A percentile compares a stretch with the other conserved stretches of the same genome.
phyloP scores from a whole-genome alignment of 2,888 invertebrate genomes.

The Drosophila pegasa region DNA sequence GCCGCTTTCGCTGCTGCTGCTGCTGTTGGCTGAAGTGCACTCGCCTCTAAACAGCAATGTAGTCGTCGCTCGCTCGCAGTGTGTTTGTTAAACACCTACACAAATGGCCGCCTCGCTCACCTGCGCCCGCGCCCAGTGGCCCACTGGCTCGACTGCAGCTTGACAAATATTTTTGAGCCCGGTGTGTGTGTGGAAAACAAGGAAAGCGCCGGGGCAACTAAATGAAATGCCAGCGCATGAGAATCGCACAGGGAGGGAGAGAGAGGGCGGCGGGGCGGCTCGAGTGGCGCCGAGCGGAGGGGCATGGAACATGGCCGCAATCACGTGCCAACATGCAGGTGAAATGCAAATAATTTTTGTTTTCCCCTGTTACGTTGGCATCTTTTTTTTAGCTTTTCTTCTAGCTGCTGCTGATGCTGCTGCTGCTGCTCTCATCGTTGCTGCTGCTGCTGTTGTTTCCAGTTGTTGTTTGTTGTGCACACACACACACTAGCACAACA shows the following conservation, averaged over 20 bases:
- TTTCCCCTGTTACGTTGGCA: constrained; percentile 60
- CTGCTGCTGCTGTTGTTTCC: constrained; percentile 26
- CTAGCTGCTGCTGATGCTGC: constrained; percentile 12
- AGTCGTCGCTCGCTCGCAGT: constrained; percentile 36
- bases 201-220: constrained; percentile 50
- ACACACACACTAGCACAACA: constrained; percentile 35
- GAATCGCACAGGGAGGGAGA: constrained; percentile 36
- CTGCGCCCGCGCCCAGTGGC: neutral
- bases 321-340: constrained; percentile 79
- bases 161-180: constrained; percentile 69
- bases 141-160: constrained; percentile 26
- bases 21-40: constrained; percentile 55
- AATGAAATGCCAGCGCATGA: constrained; percentile 64
- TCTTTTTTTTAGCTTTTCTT: constrained; percentile 23
- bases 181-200: constrained; percentile 31
- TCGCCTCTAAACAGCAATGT: constrained; percentile 68
- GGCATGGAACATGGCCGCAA: constrained; percentile 58
- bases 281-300: neutral
- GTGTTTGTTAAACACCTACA: constrained; percentile 79
- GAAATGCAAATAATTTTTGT: constrained; percentile 78
- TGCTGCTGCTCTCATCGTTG: constrained; percentile 29
- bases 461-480: constrained; percentile 38
- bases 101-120: constrained; percentile 38
- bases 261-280: neutral
- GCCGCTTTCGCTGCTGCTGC: constrained; percentile 25